Evolutionary conservation across 2,113 vertebrate species (phyloP).

Genomic region (Trogon surrucura): DNA sequence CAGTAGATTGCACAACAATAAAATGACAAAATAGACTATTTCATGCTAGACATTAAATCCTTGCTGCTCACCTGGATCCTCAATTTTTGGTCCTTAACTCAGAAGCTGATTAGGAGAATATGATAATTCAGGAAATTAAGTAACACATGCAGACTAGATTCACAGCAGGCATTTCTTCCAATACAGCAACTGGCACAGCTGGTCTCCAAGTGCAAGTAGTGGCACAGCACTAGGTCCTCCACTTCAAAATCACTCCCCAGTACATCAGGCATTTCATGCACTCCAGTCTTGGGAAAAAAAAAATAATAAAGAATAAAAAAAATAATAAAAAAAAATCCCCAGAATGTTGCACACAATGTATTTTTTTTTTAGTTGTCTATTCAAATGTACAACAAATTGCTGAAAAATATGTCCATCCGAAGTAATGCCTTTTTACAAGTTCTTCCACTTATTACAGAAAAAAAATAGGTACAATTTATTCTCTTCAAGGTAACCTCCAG

Average conservation of each 20-base stretch:
- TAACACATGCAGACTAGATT: slow-evolving; percentile 70
- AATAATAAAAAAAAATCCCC: not conserved
- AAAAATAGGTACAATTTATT: not conserved
- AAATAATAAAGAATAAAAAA: not conserved
- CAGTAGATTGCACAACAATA: not conserved
- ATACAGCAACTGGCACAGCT: slow-evolving; percentile 76
- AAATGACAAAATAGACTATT: slow-evolving; percentile 51
- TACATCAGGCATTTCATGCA: slow-evolving; percentile 47
- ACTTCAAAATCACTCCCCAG: slow-evolving; percentile 76
- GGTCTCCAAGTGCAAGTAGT: slow-evolving; percentile 72
- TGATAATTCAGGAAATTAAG: slow-evolving; percentile 80
- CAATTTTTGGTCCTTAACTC: slow-evolving; percentile 66
- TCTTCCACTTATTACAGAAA: not conserved
- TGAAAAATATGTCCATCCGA: not conserved
- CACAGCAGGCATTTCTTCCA: slow-evolving; percentile 73
- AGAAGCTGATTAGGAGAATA: slow-evolving; percentile 76
- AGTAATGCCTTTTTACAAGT: not conserved
- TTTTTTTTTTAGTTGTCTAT: slow-evolving; percentile 13
- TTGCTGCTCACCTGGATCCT: slow-evolving; percentile 67
- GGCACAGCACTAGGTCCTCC: slow-evolving; percentile 72
- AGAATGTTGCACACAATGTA: not conserved
- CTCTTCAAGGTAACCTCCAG: not conserved
- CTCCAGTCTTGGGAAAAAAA: slow-evolving; percentile 23
- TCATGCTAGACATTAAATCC: slow-evolving; percentile 58
- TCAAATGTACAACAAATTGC: not conserved